Conservation (phyloP, 2,888 invertebrate species). For the Chaetogeoica ovagalla region DNA sequence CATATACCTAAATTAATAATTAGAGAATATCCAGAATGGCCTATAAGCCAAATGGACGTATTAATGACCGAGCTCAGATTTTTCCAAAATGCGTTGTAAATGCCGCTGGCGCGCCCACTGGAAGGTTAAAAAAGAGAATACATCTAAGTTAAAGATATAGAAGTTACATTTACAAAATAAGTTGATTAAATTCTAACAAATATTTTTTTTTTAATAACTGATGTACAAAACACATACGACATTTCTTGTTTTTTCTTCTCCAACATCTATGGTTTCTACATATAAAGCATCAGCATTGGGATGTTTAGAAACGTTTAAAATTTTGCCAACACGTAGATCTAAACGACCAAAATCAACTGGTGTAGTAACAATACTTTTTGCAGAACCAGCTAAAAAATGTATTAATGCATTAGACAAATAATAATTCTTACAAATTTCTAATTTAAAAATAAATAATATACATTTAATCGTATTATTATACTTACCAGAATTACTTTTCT, state of each 20-base stretch:
- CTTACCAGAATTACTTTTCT: constrained; percentile 47
- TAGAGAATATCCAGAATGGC: too few species aligned
- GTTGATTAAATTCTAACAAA: too few species aligned
- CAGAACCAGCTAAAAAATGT: constrained; percentile 54
- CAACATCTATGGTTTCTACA: constrained; percentile 89
- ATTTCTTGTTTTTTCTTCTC: constrained; percentile 72
- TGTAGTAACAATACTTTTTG: constrained; percentile 60
- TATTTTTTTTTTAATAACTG: not conserved
- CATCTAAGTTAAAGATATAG: too few species aligned
- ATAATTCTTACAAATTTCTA: not conserved
- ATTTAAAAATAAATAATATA: constrained; percentile 1
- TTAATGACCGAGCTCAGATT: too few species aligned
- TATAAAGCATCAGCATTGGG: constrained; percentile 91
- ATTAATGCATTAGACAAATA: not conserved
- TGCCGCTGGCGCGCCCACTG: too few species aligned
- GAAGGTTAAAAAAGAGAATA: too few species aligned
- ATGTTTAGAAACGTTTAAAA: constrained; percentile 80
- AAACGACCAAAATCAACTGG: constrained; percentile 70
- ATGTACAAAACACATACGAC: constrained; percentile 57
- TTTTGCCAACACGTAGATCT: constrained; percentile 85
- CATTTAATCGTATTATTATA: not conserved
- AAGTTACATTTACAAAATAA: too few species aligned
- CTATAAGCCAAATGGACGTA: too few species aligned
- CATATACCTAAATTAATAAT: too few species aligned
- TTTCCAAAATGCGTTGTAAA: too few species aligned